A percentile compares a stretch with the other conserved stretches of the same genome.
Evolutionary conservation across 2,113 vertebrate species (phyloP).

Genomic region (Eretmochelys imbricata): DNA sequence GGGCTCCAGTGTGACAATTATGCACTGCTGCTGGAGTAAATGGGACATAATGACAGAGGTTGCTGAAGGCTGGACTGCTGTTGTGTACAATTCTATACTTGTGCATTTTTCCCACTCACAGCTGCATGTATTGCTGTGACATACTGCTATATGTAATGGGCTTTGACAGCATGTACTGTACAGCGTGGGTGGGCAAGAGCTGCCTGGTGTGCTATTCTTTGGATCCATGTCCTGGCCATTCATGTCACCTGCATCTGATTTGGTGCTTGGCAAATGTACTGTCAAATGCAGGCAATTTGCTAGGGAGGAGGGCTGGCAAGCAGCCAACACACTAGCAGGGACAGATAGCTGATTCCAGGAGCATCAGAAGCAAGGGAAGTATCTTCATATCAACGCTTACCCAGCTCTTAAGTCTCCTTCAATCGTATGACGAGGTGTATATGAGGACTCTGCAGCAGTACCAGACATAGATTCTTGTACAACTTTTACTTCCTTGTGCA

Average conservation of each 20-base stretch:
- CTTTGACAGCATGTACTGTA: constrained; percentile 4
- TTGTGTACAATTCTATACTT: neutral
- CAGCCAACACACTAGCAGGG: neutral
- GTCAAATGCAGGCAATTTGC: neutral
- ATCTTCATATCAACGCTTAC: neutral
- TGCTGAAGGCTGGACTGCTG: neutral
- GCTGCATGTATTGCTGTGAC: neutral
- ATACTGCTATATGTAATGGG: neutral
- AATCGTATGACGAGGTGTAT: neutral
- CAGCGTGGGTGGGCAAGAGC: constrained; percentile 7
- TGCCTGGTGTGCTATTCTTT: neutral
- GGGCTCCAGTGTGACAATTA: neutral
- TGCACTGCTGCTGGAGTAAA: neutral
- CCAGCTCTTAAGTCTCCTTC: neutral
- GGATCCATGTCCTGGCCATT: constrained; percentile 6
- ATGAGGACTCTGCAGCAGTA: neutral
- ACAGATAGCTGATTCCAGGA: neutral
- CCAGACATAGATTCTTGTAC: neutral
- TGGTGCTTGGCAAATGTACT: neutral
- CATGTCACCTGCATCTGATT: constrained; percentile 18
- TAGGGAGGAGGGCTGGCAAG: neutral
- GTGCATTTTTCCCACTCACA: neutral
- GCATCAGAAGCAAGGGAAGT: neutral
- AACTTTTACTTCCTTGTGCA: neutral
- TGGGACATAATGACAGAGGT: neutral